phyloP scores from a whole-genome alignment of 2,888 invertebrate genomes.

The Adela reaumurella region DNA sequence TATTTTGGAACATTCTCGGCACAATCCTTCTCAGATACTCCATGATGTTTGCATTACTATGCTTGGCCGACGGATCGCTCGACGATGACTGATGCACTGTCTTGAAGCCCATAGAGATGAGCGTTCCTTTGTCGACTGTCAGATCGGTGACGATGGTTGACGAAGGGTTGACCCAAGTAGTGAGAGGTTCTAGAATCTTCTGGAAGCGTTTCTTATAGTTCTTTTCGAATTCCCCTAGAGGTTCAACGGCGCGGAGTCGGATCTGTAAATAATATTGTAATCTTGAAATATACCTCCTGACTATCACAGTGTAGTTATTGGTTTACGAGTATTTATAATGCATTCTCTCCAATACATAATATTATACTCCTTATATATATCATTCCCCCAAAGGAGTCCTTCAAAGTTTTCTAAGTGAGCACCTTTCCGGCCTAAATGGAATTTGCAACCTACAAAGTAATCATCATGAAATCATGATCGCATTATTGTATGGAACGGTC shows the following conservation, averaged over 20 bases:
- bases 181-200: slow-evolving; percentile 76
- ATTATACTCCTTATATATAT: too few species aligned
- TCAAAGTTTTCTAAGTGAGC: too few species aligned
- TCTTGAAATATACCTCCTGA: too few species aligned
- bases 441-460: too few species aligned
- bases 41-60: slow-evolving; percentile 76
- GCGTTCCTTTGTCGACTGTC: slow-evolving; percentile 77
- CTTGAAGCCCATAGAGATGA: slow-evolving; percentile 75
- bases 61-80: slow-evolving; percentile 44
- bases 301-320: too few species aligned
- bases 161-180: slow-evolving; percentile 74
- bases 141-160: slow-evolving; percentile 78
- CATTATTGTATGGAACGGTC: too few species aligned
- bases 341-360: too few species aligned
- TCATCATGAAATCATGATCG: too few species aligned
- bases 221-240: slow-evolving; percentile 71
- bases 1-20: slow-evolving; percentile 89
- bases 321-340: too few species aligned
- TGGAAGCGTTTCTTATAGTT: slow-evolving; percentile 78
- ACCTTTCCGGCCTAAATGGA: too few species aligned
- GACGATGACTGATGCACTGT: slow-evolving; percentile 66
- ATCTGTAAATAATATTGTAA: too few species aligned
- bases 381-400: too few species aligned
- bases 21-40: slow-evolving; percentile 82
- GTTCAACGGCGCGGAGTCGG: slow-evolving; percentile 79